Base-by-base conservation (phyloP, 2,888 invertebrate genomes). In the Theristus sp. region DNA sequence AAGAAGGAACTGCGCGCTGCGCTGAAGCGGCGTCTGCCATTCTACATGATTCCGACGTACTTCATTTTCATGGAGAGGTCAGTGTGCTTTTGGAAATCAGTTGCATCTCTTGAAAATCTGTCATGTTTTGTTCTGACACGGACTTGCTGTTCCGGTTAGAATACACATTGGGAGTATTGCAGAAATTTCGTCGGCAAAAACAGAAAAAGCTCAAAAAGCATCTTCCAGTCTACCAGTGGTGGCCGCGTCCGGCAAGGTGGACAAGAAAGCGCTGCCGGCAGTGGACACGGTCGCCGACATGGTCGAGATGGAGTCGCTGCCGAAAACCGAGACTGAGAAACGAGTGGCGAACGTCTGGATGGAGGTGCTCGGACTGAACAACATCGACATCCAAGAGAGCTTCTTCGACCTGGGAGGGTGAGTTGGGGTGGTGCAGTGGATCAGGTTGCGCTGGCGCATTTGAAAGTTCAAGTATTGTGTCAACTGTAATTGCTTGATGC, bases 371-470 rank as follows among this genome's bases (percentile, higher is more conserved):
- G 64, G 68, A 46, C 64, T 75, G 27, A 70, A 71, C 56, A 69
- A 71, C 49, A 66, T 76, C 26, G 76, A 76, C 63, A 71, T 75
- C 25, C 74, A 74, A 59, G 76, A 76, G 64, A 75, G 74, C 64
- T 76, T 77, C 69, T 76, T 76, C 66, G 76, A 76, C 64, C 66
- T 76, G 20, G 76, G 76, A 65, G 76, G 76, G 76, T 76, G 62
- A 64, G 70, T 60, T 25, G 13, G 57, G 10, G n/a, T n/a, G n/a
- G n/a, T n/a, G n/a, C n/a, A n/a, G n/a, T n/a, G n/a, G n/a, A n/a
- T n/a, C n/a, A n/a, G n/a, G n/a, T n/a, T n/a, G n/a, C n/a, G n/a
- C n/a, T n/a, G n/a, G n/a, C n/a, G n/a, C n/a, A n/a, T n/a, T n/a
- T n/a, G n/a, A n/a, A n/a, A n/a, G n/a, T n/a, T n/a, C n/a, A n/a